Conservation (phyloP, 1,140 invertebrate species). For the Aphidius ervi region DNA sequence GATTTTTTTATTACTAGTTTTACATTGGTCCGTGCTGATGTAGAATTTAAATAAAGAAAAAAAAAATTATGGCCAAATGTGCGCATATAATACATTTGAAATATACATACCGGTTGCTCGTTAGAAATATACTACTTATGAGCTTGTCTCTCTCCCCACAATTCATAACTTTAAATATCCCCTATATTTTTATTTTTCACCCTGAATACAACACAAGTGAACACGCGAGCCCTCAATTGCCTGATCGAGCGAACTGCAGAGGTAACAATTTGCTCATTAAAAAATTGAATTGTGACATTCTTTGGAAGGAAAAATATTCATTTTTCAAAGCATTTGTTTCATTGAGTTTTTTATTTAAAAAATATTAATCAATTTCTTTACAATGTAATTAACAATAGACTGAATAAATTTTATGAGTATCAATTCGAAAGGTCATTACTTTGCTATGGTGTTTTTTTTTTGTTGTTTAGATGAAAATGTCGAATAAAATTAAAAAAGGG, state of each 20-base stretch:
- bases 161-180: constrained; percentile 6
- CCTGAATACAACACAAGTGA: constrained; percentile 2
- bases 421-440: no score
- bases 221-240: constrained; percentile 19
- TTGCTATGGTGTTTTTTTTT: no score
- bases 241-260: constrained; percentile 12
- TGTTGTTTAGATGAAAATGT: no score
- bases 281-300: no score
- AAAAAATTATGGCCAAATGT: constrained; percentile 2
- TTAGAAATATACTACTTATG: constrained; percentile 11
- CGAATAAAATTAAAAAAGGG: background rate
- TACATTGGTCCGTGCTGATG: constrained; percentile 19
- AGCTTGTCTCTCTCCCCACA: background rate
- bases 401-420: no score
- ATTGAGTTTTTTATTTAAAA: no score
- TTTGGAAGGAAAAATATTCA: no score
- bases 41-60: constrained; percentile 33
- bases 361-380: no score
- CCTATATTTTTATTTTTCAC: background rate
- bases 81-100: background rate
- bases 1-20: constrained; percentile 31
- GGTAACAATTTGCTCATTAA: constrained; percentile 17
- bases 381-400: no score
- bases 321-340: no score
- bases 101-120: background rate